Evolutionary conservation across 1,140 invertebrate species (phyloP), one percentile per base, ranked within the genome.

Genomic region (Papilio xuthus): DNA sequence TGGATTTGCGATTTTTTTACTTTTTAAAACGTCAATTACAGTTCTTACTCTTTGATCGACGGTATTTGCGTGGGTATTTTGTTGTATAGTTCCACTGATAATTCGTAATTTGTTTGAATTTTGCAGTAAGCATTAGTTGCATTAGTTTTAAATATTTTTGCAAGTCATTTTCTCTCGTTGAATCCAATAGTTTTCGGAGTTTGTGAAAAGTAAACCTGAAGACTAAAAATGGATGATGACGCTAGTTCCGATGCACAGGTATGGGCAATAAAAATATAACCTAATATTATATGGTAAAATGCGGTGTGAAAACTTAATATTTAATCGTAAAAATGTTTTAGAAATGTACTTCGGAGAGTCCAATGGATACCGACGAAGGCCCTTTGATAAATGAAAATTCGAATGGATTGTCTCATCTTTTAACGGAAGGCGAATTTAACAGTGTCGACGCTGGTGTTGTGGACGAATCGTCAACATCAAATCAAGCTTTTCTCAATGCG

Each of bases 381-480:
- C 90, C 91, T 3, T 73, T 93, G 50, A 92, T 93, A 53, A 93
- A 93, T 77, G 92, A 93, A 77, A 93, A 93, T 77, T 93, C 92
- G 0, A 93, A 92, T 74, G 92, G 90, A 8, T 79, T 93, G 75
- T 93, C 92, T 2, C 92, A 93, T 84, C 84, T 93, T 70, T 79
- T 93, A 75, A 93, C 91, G 13, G 91, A 93, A 77, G 88, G 90
- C 32, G 92, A 92, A 78, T 92, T 93, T 69, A 92, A 90, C 60
- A 92, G 91, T 78, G 92, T 92, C n/a, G 92, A 93, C 50, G 87
- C 89, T 13, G 91, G 85, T 26, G 85, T 80, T 32, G 90, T 87
- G 23, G 92, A 93, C 79, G 91, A 93, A 60, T 92, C 91, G 44
- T 93, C 92, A 15, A 86, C 88, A 23, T 93, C 92, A 2, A 93